Percentiles rank a stretch among this genome's conserved stretches.
Conservation (phyloP, 2,888 invertebrate species). For the Eupeodes luniger region DNA sequence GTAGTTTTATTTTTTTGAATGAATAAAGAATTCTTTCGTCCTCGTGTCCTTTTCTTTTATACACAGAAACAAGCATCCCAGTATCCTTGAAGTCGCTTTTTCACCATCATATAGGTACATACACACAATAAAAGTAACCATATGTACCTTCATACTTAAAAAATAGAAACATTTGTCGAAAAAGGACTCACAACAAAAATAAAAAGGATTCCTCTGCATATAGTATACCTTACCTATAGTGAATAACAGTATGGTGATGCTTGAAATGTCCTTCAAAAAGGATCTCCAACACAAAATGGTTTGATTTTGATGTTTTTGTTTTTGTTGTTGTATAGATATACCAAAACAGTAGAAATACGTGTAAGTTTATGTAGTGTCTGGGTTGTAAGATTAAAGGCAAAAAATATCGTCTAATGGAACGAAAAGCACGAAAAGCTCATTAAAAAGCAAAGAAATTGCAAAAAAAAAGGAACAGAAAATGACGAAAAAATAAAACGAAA, state of each 20-base stretch:
- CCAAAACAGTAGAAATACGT: background rate
- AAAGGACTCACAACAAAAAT: slow-evolving; percentile 29
- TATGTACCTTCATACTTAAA: background rate
- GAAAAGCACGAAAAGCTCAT: slow-evolving; percentile 67
- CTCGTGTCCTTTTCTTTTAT: slow-evolving; percentile 46
- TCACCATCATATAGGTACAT: background rate
- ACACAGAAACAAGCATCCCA: slow-evolving; percentile 37
- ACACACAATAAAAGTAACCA: slow-evolving; percentile 35
- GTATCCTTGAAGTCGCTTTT: slow-evolving; percentile 47
- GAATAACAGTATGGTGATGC: slow-evolving; percentile 17
- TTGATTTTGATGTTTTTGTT: slow-evolving; percentile 19
- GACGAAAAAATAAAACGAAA: background rate
- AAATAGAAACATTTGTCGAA: slow-evolving; percentile 36
- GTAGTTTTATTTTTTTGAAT: slow-evolving; percentile 24
- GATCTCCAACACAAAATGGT: slow-evolving; percentile 8
- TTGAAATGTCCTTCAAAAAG: slow-evolving; percentile 41
- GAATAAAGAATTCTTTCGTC: slow-evolving; percentile 45
- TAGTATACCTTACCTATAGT: too few species aligned
- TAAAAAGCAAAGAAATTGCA: slow-evolving; percentile 48
- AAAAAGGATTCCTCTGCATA: slow-evolving; percentile 10
- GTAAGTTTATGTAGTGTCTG: slow-evolving; percentile 47
- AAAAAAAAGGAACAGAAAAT: slow-evolving; percentile 5
- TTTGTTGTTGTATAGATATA: too few species aligned
- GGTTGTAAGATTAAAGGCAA: slow-evolving; percentile 37
- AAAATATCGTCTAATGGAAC: slow-evolving; percentile 54